These are phyloP conservation scores for Trichacis sp. DNA, from an alignment of 2,888 invertebrate genomes.

Conservation along the genomic window DNA sequence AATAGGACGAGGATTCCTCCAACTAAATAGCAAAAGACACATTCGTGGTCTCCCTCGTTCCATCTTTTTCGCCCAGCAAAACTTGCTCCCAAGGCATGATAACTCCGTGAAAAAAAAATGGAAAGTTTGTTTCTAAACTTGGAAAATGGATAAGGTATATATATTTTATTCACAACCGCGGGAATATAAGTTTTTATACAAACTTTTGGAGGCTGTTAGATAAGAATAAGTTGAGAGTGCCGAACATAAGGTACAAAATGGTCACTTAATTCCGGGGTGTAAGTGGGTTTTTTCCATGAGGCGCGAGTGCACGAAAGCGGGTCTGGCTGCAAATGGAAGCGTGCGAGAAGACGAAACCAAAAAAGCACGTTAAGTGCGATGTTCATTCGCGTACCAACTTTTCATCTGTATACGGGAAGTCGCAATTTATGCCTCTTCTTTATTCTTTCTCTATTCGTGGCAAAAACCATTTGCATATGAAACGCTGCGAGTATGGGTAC, in stretches of 20 bases:
- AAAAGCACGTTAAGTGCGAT: slow-evolving; percentile 18
- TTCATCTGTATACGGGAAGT: slow-evolving; percentile 27
- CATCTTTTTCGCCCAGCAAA: neutral
- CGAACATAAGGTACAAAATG: slow-evolving; percentile 11
- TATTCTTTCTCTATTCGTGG: slow-evolving; percentile 6
- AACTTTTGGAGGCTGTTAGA: neutral
- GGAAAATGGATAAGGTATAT: too few species aligned
- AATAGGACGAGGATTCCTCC: slow-evolving; percentile 24
- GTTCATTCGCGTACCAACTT: slow-evolving; percentile 43
- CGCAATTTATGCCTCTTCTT: slow-evolving; percentile 14
- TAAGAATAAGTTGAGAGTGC: neutral
- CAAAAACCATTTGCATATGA: slow-evolving; percentile 4
- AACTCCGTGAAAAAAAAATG: too few species aligned
- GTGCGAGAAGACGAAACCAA: slow-evolving; percentile 9
- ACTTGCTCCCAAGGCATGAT: neutral
- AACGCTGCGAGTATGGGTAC: too few species aligned
- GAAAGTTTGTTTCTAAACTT: too few species aligned
- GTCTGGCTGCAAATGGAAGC: slow-evolving; percentile 22
- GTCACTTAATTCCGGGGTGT: slow-evolving; percentile 33
- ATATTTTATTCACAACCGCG: too few species aligned
- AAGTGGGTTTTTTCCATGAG: slow-evolving; percentile 37
- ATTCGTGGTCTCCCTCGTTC: neutral
- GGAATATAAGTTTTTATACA: neutral
- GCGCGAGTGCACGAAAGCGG: slow-evolving; percentile 21
- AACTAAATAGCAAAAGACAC: slow-evolving; percentile 15